A percentile compares a stretch with the other conserved stretches of the same genome.
Conservation (phyloP, 2,113 vertebrate genomes). For the Oryzias melastigma region DNA sequence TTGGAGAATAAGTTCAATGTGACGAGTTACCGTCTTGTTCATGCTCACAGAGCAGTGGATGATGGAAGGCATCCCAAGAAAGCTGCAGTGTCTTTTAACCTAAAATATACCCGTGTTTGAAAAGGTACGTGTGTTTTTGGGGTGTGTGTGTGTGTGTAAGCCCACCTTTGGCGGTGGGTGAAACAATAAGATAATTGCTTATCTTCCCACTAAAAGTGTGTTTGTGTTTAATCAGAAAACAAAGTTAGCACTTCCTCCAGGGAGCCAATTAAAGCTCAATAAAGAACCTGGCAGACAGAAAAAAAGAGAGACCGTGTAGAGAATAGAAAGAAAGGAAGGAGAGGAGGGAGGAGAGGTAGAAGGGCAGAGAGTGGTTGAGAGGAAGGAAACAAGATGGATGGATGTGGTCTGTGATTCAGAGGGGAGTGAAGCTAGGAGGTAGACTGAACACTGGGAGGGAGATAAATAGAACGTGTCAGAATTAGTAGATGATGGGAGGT, state of each 20-base stretch:
- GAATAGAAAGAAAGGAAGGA: slow-evolving; percentile 28
- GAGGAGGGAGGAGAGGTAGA: slow-evolving; percentile 32
- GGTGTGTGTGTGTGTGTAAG: slow-evolving; percentile 19
- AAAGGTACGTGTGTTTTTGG: slow-evolving; percentile 3
- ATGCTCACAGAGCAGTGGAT: slow-evolving; percentile 18
- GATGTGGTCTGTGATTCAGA: slow-evolving; percentile 48
- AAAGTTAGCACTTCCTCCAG: slow-evolving; percentile 58
- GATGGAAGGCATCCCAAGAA: slow-evolving; percentile 34
- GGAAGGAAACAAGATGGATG: slow-evolving; percentile 57
- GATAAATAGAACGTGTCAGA: slow-evolving; percentile 60
- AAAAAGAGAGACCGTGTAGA: slow-evolving; percentile 21
- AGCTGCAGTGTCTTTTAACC: slow-evolving; percentile 29
- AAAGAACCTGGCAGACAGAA: slow-evolving; percentile 52
- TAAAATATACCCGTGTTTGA: slow-evolving; percentile 25
- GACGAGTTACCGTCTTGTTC: slow-evolving; percentile 33
- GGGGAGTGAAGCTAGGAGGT: slow-evolving; percentile 45
- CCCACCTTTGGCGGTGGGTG: slow-evolving; percentile 35
- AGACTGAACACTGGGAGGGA: slow-evolving; percentile 50
- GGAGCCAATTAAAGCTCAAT: slow-evolving; percentile 74
- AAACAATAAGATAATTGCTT: slow-evolving; percentile 60
- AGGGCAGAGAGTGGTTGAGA: slow-evolving; percentile 48
- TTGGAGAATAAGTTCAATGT: slow-evolving; percentile 36
- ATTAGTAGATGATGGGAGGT: slow-evolving; percentile 59
- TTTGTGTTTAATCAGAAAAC: slow-evolving; percentile 65
- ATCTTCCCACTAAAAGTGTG: slow-evolving; percentile 48